A percentile compares a stretch with the other conserved stretches of the same genome.
phyloP scores from a whole-genome alignment of 2,888 invertebrate genomes.

The Galerucella nymphaeae region DNA sequence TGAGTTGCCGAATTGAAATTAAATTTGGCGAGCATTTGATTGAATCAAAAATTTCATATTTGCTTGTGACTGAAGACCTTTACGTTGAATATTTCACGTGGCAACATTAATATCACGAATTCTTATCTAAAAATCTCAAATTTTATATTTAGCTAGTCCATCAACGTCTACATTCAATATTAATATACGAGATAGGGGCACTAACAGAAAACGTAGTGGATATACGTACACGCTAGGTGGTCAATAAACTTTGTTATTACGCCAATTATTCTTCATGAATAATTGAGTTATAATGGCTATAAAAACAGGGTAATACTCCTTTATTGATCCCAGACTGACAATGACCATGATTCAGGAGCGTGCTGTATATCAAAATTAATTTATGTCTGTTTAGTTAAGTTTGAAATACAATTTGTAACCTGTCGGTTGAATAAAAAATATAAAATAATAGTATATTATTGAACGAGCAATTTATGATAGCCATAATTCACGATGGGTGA shows the following conservation, averaged over 20 bases:
- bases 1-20: no score
- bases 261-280: slow-evolving; percentile 12
- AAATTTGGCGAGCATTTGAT: no score
- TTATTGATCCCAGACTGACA: slow-evolving; percentile 10
- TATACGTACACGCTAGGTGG: background rate
- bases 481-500: no score
- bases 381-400: background rate
- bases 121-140: no score
- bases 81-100: no score
- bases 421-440: no score
- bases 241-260: slow-evolving; percentile 14
- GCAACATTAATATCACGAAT: no score
- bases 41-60: no score
- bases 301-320: background rate
- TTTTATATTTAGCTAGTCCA: background rate
- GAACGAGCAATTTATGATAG: no score
- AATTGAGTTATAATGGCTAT: slow-evolving; percentile 8
- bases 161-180: background rate
- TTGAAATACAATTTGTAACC: background rate
- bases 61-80: no score
- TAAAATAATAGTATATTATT: no score
- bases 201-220: background rate
- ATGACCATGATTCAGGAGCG: background rate
- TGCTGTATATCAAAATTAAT: background rate
- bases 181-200: background rate